A percentile compares a stretch with the other conserved stretches of the same genome.
Conservation (phyloP, 1,140 invertebrate genomes). For the Diachasmimorpha longicaudata region DNA sequence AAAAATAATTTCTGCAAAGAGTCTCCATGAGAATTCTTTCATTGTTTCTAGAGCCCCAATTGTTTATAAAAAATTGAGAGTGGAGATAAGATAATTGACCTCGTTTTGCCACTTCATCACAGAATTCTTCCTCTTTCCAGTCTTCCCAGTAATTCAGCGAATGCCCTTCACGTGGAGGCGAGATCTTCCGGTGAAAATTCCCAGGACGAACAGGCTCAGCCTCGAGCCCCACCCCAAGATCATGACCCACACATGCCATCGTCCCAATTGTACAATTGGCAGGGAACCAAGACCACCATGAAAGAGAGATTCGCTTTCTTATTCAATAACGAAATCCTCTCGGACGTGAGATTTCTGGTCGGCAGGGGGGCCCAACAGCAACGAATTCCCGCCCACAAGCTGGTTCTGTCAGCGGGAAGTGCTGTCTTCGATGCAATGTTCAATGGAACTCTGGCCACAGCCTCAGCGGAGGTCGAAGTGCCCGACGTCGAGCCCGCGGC, state of each 20-base stretch:
- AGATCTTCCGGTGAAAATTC: conserved; percentile 37
- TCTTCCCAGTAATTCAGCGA: conserved; percentile 48
- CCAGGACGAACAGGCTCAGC: conserved; percentile 35
- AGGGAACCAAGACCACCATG: conserved; percentile 74
- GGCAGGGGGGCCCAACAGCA: conserved; percentile 74
- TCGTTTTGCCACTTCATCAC: too few relatives aligned
- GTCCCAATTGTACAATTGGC: conserved; percentile 67
- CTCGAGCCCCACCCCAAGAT: conserved; percentile 24
- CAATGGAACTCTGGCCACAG: conserved; percentile 74
- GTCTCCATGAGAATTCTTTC: too few relatives aligned
- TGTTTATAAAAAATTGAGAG: too few relatives aligned
- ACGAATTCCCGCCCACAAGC: conserved; percentile 83
- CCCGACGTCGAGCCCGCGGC: conserved; percentile 85
- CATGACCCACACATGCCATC: not conserved
- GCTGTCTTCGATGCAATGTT: conserved; percentile 91
- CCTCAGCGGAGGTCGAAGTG: conserved; percentile 77
- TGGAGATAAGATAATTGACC: too few relatives aligned
- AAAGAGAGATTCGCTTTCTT: conserved; percentile 80
- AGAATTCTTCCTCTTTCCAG: too few relatives aligned
- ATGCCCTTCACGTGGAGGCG: conserved; percentile 42
- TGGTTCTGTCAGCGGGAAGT: conserved; percentile 82
- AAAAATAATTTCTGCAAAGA: too few relatives aligned
- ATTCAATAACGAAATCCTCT: conserved; percentile 82
- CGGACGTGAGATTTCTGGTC: conserved; percentile 82
- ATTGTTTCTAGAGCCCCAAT: too few relatives aligned